These are phyloP conservation scores for Tapirus indicus DNA, from an alignment of 2,797 vertebrate species.

Conservation along the genomic window DNA sequence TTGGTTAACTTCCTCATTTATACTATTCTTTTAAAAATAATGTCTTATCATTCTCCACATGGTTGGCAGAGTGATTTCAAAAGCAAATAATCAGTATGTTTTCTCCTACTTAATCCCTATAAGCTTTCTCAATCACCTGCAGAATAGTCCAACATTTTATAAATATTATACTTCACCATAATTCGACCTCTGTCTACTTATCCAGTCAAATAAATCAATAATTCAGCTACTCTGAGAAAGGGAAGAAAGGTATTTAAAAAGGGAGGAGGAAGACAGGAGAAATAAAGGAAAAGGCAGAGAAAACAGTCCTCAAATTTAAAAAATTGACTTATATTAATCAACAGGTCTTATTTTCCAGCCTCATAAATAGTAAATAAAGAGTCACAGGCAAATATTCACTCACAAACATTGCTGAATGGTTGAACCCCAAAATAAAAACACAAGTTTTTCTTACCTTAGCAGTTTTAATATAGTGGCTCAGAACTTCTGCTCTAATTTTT, in stretches of 20 bases:
- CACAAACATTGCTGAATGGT: not conserved
- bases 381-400: conserved; percentile 69
- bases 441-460: conserved; percentile 94
- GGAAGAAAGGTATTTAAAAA: not conserved
- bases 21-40: not conserved
- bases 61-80: not conserved
- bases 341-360: not conserved
- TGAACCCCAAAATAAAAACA: conserved; percentile 4
- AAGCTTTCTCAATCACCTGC: conserved; percentile 32
- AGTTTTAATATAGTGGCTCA: conserved; percentile 99
- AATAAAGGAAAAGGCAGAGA: conserved; percentile 25
- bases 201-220: not conserved
- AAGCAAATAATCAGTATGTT: not conserved
- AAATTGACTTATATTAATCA: not conserved
- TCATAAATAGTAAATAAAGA: conserved; percentile 70
- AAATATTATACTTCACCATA: conserved; percentile 7
- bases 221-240: not conserved
- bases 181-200: conserved; percentile 38
- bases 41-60: not conserved
- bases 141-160: not conserved
- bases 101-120: not conserved
- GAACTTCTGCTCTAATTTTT: conserved; percentile 99
- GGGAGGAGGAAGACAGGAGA: not conserved
- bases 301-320: not conserved
- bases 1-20: not conserved